Evolutionary conservation across 1,140 invertebrate genomes (phyloP).

Genomic region (Drosophila guanche): DNA sequence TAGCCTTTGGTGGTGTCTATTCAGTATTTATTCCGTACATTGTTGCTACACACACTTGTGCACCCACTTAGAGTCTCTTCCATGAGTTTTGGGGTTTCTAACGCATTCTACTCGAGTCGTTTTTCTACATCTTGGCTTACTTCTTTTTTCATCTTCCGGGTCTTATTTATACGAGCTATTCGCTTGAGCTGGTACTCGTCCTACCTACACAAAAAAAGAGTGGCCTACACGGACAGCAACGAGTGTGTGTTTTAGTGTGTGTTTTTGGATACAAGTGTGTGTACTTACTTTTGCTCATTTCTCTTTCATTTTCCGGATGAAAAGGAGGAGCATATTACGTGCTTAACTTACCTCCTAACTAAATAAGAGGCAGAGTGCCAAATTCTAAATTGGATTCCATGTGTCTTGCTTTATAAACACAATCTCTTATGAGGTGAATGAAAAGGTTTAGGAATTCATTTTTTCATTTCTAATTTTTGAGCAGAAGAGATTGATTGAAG

Average conservation of each 20-base stretch:
- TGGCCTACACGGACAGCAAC: constrained; percentile 14
- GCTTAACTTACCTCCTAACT: constrained; percentile 39
- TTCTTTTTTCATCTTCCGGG: constrained; percentile 16
- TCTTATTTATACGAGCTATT: constrained; percentile 55
- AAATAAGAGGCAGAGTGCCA: constrained; percentile 48
- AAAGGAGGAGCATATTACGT: constrained; percentile 32
- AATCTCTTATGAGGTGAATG: constrained; percentile 2
- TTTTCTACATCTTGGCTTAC: not conserved
- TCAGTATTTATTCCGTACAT: constrained; percentile 71
- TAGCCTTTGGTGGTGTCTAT: constrained; percentile 20
- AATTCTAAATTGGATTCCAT: constrained; percentile 65
- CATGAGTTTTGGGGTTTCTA: constrained; percentile 17
- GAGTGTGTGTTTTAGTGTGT: constrained; percentile 6
- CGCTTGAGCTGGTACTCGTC: constrained; percentile 34
- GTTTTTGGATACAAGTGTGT: constrained; percentile 16
- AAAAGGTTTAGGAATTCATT: constrained; percentile 22
- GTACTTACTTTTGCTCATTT: constrained; percentile 70
- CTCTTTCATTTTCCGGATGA: constrained; percentile 52
- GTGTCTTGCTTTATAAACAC: constrained; percentile 31
- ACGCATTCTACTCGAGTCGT: constrained; percentile 15
- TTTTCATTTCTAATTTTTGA: constrained; percentile 10
- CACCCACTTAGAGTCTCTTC: constrained; percentile 18
- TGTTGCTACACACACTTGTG: constrained; percentile 44
- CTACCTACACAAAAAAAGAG: constrained; percentile 37
- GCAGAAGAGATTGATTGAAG: constrained; percentile 18